Conservation (phyloP, 2,113 vertebrate genomes). For the Chaetodon auriga region DNA sequence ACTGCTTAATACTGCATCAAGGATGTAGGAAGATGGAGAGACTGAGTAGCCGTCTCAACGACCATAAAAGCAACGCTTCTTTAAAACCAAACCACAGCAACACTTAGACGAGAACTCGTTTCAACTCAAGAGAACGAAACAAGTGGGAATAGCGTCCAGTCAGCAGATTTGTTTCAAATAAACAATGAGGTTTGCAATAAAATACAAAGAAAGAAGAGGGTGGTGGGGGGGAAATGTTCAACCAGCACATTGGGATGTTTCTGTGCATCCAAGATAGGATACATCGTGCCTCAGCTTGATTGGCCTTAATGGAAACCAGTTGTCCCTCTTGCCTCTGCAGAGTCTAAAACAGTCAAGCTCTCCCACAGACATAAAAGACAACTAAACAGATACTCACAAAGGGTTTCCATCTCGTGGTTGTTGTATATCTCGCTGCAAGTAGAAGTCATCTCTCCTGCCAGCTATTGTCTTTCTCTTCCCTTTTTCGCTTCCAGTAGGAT, state of each 20-base stretch:
- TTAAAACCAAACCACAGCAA: slow-evolving; percentile 1
- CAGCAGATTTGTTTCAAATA: slow-evolving; percentile 18
- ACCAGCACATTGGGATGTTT: slow-evolving; percentile 5
- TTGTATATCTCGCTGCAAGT: slow-evolving; percentile 56
- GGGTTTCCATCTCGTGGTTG: slow-evolving; percentile 52
- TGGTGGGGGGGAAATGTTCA: background rate
- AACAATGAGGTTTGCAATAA: slow-evolving; percentile 19
- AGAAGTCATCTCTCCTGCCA: slow-evolving; percentile 58
- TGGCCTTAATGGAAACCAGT: slow-evolving; percentile 73
- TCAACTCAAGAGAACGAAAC: background rate
- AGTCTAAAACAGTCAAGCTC: slow-evolving; percentile 25
- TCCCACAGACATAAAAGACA: slow-evolving; percentile 34
- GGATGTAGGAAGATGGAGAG: slow-evolving; percentile 16
- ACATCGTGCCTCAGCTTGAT: slow-evolving; percentile 49
- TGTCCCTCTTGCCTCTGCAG: slow-evolving; percentile 30
- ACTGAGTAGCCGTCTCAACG: background rate
- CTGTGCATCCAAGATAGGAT: slow-evolving; percentile 23
- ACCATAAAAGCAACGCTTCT: slow-evolving; percentile 16
- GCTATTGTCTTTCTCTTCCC: background rate
- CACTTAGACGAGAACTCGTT: background rate
- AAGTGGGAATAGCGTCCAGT: background rate
- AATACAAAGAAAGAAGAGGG: background rate
- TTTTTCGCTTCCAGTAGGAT: slow-evolving; percentile 12
- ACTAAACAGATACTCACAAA: slow-evolving; percentile 72
- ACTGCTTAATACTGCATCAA: slow-evolving; percentile 20